Evolutionary conservation across 2,888 invertebrate species (phyloP).

Genomic region (Cheilosia vulpina): DNA sequence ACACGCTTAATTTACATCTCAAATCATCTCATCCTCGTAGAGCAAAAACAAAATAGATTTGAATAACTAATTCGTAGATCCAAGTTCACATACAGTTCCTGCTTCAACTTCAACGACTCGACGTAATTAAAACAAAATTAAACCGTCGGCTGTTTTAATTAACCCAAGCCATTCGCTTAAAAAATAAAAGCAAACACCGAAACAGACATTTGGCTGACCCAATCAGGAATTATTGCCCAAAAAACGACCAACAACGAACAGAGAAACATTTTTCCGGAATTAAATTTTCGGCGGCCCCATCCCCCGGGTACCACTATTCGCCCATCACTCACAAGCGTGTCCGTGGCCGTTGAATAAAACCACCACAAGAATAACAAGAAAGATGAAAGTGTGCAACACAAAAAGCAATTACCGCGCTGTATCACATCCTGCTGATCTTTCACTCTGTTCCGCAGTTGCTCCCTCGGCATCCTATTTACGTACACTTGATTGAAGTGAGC

Average conservation of each 20-base stretch:
- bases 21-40: not conserved
- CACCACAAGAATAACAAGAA: slow-evolving; percentile 5
- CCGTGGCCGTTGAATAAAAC: slow-evolving; percentile 30
- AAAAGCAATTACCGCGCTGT: slow-evolving; percentile 60
- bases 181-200: not conserved
- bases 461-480: slow-evolving; percentile 45
- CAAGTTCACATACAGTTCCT: too few relatives aligned
- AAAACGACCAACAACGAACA: not conserved
- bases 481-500: slow-evolving; percentile 68
- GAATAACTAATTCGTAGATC: too few relatives aligned
- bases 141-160: slow-evolving; percentile 4
- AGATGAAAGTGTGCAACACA: slow-evolving; percentile 40
- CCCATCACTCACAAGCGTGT: slow-evolving; percentile 32
- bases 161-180: not conserved
- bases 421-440: slow-evolving; percentile 64
- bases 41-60: not conserved
- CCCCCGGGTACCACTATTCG: not conserved
- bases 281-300: slow-evolving; percentile 2
- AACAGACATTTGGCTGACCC: slow-evolving; percentile 18
- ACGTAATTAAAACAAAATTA: slow-evolving; percentile 25
- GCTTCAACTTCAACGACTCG: too few relatives aligned
- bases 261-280: slow-evolving; percentile 15
- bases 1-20: too few relatives aligned
- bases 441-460: not conserved
- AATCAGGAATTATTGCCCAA: slow-evolving; percentile 21